Conservation (phyloP, 2,797 vertebrate species). For the Clarias laeviceps region DNA sequence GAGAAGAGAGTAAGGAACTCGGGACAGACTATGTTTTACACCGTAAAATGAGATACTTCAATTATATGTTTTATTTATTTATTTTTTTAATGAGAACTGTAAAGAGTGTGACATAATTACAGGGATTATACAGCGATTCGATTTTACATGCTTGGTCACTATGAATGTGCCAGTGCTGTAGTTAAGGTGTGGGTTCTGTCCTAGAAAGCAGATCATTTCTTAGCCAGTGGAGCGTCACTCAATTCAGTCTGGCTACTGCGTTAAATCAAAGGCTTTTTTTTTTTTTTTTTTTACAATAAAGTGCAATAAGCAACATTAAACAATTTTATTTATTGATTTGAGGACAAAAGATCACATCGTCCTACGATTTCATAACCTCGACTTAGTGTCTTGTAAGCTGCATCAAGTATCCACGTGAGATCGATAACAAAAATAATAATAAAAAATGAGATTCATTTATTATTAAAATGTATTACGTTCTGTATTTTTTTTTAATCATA, state of each 20-base stretch:
- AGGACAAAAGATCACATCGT: background rate
- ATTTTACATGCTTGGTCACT: conserved; percentile 11
- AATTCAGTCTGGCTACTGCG: background rate
- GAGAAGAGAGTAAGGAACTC: background rate
- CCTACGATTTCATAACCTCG: background rate
- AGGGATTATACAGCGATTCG: conserved; percentile 1
- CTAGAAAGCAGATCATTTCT: background rate
- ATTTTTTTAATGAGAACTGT: conserved; percentile 4
- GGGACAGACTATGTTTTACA: background rate
- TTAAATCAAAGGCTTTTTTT: background rate
- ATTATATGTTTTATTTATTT: background rate
- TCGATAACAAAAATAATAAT: background rate
- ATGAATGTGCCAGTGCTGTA: background rate
- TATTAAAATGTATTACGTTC: too few relatives aligned
- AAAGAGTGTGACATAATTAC: conserved; percentile 26
- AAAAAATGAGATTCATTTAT: too few relatives aligned
- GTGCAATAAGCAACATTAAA: background rate
- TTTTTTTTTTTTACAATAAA: background rate
- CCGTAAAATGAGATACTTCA: conserved; percentile 10
- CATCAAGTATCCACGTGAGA: background rate
- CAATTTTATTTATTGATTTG: background rate
- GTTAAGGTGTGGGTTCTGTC: conserved; percentile 5
- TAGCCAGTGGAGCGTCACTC: background rate
- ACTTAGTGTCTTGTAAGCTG: background rate
- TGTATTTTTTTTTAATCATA: background rate